A percentile compares a stretch with the other conserved stretches of the same genome.
Evolutionary conservation across 2,888 invertebrate species (phyloP).

Genomic region (Antitype chi): DNA sequence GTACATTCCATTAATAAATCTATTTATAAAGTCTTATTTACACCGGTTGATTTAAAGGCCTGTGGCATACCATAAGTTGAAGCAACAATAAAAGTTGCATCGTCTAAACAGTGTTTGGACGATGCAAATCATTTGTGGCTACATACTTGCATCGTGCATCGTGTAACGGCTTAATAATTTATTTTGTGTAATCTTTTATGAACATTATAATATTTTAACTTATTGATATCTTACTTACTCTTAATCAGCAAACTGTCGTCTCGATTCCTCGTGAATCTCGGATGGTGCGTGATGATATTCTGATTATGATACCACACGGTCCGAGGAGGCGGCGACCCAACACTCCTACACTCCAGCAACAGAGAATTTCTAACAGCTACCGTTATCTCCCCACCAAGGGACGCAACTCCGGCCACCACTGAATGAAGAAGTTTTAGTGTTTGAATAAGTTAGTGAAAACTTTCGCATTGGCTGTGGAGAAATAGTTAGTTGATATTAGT

Average conservation of each 20-base stretch:
- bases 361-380: conserved; percentile 84
- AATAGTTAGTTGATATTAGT: conserved; percentile 18
- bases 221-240: conserved; percentile 78
- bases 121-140: neutral
- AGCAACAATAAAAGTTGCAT: neutral
- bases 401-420: conserved; percentile 92
- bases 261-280: conserved; percentile 84
- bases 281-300: conserved; percentile 89
- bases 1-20: neutral
- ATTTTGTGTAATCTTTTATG: neutral
- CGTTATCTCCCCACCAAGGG: conserved; percentile 89
- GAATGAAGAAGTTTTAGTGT: conserved; percentile 36
- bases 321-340: conserved; percentile 87
- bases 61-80: neutral
- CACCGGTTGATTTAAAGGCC: too few relatives aligned
- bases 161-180: neutral
- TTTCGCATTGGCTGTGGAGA: neutral
- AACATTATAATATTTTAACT: too few relatives aligned
- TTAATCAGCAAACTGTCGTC: conserved; percentile 87
- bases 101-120: neutral
- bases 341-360: conserved; percentile 83
- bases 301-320: conserved; percentile 90
- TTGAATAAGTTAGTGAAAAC: conserved; percentile 25
- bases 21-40: neutral
- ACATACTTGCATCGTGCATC: neutral